Conservation (phyloP, 2,888 invertebrate species). For the Alviniconcha strummeri region DNA sequence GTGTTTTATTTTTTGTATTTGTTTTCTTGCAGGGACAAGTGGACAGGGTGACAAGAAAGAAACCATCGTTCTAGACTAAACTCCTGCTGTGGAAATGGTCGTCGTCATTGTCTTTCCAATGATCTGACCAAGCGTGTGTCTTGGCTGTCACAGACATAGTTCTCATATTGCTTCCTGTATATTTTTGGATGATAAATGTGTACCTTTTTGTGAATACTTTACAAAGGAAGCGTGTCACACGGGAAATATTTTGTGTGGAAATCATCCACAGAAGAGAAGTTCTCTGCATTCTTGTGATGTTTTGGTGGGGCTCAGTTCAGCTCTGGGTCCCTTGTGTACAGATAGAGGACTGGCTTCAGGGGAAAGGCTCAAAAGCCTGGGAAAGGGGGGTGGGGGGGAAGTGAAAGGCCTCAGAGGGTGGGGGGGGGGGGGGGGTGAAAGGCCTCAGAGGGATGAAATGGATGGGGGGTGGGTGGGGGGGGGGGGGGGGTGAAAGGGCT, state of each 20-base stretch:
- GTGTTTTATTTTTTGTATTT: background rate
- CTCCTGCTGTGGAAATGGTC: background rate
- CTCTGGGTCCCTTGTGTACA: too few relatives aligned
- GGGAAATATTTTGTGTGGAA: background rate
- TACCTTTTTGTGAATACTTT: background rate
- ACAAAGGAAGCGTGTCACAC: background rate
- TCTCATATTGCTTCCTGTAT: background rate
- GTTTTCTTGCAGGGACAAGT: slow-evolving; percentile 19
- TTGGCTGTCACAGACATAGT: too few relatives aligned
- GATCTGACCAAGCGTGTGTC: too few relatives aligned
- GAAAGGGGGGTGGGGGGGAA: too few relatives aligned
- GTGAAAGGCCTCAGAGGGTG: too few relatives aligned
- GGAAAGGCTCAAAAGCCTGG: too few relatives aligned
- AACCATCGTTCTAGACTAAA: slow-evolving; percentile 24
- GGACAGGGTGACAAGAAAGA: slow-evolving; percentile 24
- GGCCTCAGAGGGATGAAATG: too few relatives aligned
- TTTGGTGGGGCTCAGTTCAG: background rate
- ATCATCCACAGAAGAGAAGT: background rate
- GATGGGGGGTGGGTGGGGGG: too few relatives aligned
- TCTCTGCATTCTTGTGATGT: background rate
- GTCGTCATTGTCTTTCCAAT: background rate
- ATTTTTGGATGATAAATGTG: background rate
- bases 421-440: too few relatives aligned
- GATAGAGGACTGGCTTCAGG: too few relatives aligned
- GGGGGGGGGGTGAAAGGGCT: too few relatives aligned